These are phyloP conservation scores for Bellardia bayeri DNA, from an alignment of 2,888 invertebrate species.

Conservation along the genomic window DNA sequence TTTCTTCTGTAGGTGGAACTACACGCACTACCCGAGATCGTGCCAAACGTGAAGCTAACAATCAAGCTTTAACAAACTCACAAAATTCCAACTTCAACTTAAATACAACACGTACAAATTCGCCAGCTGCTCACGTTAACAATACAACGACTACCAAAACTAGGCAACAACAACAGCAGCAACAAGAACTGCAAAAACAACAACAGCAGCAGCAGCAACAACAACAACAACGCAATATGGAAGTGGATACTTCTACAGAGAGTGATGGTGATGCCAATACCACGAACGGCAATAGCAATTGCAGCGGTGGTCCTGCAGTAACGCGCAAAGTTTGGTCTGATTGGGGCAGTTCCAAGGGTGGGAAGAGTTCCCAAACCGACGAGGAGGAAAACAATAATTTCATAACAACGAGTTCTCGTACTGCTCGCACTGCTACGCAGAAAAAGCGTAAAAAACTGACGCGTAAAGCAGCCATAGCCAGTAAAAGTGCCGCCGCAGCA, in stretches of 20 bases:
- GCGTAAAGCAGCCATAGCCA: slow-evolving; percentile 83
- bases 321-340: slow-evolving; percentile 91
- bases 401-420: slow-evolving; percentile 75
- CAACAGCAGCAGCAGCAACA: slow-evolving; percentile 76
- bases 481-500: slow-evolving; percentile 80
- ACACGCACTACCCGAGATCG: slow-evolving; percentile 84
- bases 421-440: slow-evolving; percentile 76
- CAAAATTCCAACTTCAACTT: slow-evolving; percentile 76
- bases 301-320: slow-evolving; percentile 86
- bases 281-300: slow-evolving; percentile 78
- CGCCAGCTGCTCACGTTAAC: slow-evolving; percentile 73
- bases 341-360: slow-evolving; percentile 87
- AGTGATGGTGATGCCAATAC: slow-evolving; percentile 79
- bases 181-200: slow-evolving; percentile 76
- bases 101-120: slow-evolving; percentile 72
- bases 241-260: slow-evolving; percentile 81
- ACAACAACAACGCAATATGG: slow-evolving; percentile 77
- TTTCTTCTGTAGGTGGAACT: slow-evolving; percentile 76
- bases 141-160: slow-evolving; percentile 68
- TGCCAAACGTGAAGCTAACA: slow-evolving; percentile 83
- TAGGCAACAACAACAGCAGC: slow-evolving; percentile 75
- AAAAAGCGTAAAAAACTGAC: slow-evolving; percentile 84
- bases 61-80: slow-evolving; percentile 76
- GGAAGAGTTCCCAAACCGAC: slow-evolving; percentile 87
- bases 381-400: slow-evolving; percentile 85